A percentile compares a stretch with the other conserved stretches of the same genome.
These are phyloP conservation scores for Protaetia brevitarsis DNA, from an alignment of 1,140 invertebrate genomes.

Conservation along the genomic window DNA sequence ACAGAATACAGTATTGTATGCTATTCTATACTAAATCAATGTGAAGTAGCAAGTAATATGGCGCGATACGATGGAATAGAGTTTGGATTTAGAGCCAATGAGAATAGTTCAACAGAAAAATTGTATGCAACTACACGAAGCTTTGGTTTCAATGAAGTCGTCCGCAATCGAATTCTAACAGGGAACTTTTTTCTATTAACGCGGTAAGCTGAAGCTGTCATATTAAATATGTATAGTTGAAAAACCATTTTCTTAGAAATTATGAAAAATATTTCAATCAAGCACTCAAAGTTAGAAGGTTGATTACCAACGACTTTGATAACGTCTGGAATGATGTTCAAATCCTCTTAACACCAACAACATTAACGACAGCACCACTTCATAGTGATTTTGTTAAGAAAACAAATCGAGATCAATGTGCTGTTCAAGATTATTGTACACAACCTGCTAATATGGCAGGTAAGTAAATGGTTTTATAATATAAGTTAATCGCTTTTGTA, in stretches of 20 bases:
- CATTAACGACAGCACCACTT: constrained; percentile 75
- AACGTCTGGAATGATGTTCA: constrained; percentile 69
- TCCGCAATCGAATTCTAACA: constrained; percentile 87
- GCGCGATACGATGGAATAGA: constrained; percentile 93
- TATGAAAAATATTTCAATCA: constrained; percentile 91
- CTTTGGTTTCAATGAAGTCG: constrained; percentile 85
- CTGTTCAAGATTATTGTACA: constrained; percentile 90
- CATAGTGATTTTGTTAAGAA: constrained; percentile 76
- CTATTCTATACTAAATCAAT: constrained; percentile 90
- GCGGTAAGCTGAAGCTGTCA: constrained; percentile 49
- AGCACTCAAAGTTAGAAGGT: constrained; percentile 82
- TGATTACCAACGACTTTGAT: constrained; percentile 87
- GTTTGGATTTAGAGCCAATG: constrained; percentile 77
- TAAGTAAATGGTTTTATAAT: constrained; percentile 40
- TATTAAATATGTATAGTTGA: not conserved
- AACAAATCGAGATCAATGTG: constrained; percentile 83
- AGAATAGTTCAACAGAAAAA: constrained; percentile 74
- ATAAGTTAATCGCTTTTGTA: not conserved
- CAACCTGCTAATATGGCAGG: constrained; percentile 95
- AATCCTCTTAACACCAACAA: constrained; percentile 88
- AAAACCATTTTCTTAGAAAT: constrained; percentile 60
- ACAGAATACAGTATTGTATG: constrained; percentile 86
- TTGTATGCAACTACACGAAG: constrained; percentile 77
- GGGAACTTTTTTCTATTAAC: constrained; percentile 94
- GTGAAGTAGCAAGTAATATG: constrained; percentile 98